These are phyloP conservation scores for Galaxea fascicularis DNA, from an alignment of 92 coral and sea anemone species.

Conservation along the genomic window DNA sequence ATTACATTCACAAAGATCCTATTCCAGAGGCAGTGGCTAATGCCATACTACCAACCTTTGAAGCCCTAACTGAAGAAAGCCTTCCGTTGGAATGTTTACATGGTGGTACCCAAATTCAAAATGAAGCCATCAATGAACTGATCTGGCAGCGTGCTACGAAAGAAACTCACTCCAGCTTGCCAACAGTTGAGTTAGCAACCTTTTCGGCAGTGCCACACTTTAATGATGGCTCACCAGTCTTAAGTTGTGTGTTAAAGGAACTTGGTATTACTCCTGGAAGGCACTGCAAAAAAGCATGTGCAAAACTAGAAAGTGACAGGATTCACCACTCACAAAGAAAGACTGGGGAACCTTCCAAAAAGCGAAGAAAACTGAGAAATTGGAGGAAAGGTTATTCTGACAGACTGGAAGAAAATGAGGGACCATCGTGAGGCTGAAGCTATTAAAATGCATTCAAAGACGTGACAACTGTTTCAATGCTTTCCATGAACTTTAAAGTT, in stretches of 20 bases:
- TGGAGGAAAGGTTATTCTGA: too few relatives aligned
- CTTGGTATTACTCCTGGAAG: conserved; percentile 50
- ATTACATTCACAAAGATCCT: conserved; percentile 31
- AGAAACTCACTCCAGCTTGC: conserved; percentile 67
- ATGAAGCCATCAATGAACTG: conserved; percentile 74
- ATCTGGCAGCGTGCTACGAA: conserved; percentile 75
- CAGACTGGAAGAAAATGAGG: too few relatives aligned
- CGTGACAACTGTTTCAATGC: too few relatives aligned
- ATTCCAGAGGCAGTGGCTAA: conserved; percentile 60
- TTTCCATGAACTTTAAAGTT: too few relatives aligned
- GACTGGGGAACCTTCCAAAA: too few relatives aligned
- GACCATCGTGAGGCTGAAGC: too few relatives aligned
- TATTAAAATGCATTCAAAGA: too few relatives aligned
- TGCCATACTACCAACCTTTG: conserved; percentile 40
- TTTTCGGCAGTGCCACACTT: conserved; percentile 52
- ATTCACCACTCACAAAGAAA: too few relatives aligned
- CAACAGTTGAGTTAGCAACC: conserved; percentile 53
- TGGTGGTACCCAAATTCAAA: conserved; percentile 73
- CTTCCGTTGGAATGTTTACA: conserved; percentile 49
- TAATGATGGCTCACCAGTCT: conserved; percentile 49
- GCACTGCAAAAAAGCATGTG: conserved; percentile 21
- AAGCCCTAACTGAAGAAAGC: conserved; percentile 30
- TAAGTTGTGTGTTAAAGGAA: conserved; percentile 46
- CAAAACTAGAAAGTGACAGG: conserved; percentile 40
- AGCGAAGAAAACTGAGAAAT: too few relatives aligned